These are phyloP conservation scores for Larimichthys polyactis DNA, from an alignment of 2,113 vertebrate species.

Conservation along the genomic window DNA sequence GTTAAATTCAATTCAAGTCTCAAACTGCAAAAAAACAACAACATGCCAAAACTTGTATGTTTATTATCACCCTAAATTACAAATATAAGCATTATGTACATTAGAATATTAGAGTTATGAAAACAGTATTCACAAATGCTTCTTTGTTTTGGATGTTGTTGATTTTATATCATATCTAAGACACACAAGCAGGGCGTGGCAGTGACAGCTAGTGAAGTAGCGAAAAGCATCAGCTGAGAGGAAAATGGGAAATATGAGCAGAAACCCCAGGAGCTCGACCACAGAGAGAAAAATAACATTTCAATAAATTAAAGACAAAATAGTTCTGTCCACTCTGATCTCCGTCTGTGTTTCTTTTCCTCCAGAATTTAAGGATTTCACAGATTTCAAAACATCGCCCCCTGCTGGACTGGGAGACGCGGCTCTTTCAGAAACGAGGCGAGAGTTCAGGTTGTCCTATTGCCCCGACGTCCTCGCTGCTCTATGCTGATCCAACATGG, in stretches of 20 bases:
- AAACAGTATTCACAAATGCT: slow-evolving; percentile 17
- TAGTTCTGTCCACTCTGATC: slow-evolving; percentile 36
- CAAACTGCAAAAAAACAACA: not conserved
- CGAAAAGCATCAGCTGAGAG: slow-evolving; percentile 3
- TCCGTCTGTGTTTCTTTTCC: slow-evolving; percentile 15
- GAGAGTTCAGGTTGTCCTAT: slow-evolving; percentile 48
- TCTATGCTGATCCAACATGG: slow-evolving; percentile 83
- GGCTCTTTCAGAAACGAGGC: not conserved
- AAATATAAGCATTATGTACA: slow-evolving; percentile 49
- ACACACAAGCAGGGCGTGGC: not conserved
- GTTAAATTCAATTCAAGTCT: not conserved
- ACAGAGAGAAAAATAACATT: slow-evolving; percentile 40
- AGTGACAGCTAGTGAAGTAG: not conserved
- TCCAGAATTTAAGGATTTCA: slow-evolving; percentile 15
- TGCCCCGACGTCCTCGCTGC: slow-evolving; percentile 73
- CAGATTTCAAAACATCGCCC: slow-evolving; percentile 32
- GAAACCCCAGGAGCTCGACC: slow-evolving; percentile 65
- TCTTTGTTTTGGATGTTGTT: not conserved
- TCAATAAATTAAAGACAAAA: slow-evolving; percentile 54
- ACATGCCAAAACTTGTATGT: not conserved
- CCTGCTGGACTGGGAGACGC: slow-evolving; percentile 45
- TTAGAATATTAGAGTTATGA: not conserved
- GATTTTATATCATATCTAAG: not conserved
- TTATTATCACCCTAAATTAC: slow-evolving; percentile 4
- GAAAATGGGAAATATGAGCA: slow-evolving; percentile 23